A percentile compares a stretch with the other conserved stretches of the same genome.
Conservation (phyloP, 1,140 invertebrate genomes). For the Drosophila elegans region DNA sequence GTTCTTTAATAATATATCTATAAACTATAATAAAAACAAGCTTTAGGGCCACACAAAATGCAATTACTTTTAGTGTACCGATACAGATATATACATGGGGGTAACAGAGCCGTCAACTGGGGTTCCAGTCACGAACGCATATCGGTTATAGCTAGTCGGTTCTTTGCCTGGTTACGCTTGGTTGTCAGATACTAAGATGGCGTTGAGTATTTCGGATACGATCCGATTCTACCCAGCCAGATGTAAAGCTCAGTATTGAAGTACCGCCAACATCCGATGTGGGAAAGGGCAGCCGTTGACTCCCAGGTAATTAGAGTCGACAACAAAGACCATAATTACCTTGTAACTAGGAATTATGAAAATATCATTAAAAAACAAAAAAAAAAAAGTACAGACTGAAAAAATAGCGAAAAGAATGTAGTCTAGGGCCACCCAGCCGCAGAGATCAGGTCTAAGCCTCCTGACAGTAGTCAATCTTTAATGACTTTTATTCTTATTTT, state of each 20-base stretch:
- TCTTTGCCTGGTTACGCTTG: constrained; percentile 69
- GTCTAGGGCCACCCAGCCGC: constrained; percentile 59
- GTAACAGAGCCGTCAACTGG: constrained; percentile 20
- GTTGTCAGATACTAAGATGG: constrained; percentile 63
- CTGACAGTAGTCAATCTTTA: constrained; percentile 75
- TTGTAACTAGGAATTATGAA: constrained; percentile 73
- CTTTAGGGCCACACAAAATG: too few species aligned
- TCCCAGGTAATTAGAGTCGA: constrained; percentile 75
- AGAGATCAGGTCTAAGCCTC: constrained; percentile 37
- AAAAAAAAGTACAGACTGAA: constrained; percentile 1
- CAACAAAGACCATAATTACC: constrained; percentile 75
- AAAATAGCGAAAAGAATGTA: constrained; percentile 44
- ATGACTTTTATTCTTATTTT: constrained; percentile 67
- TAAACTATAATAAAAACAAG: not conserved
- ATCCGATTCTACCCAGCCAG: constrained; percentile 8
- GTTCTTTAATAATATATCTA: too few species aligned
- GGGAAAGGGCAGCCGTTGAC: constrained; percentile 55
- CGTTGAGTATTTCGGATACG: constrained; percentile 52
- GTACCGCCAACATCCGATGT: constrained; percentile 27
- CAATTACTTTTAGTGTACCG: constrained; percentile 12
- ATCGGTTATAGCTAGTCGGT: constrained; percentile 44
- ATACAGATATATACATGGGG: not conserved
- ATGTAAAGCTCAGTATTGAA: constrained; percentile 32
- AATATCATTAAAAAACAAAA: constrained; percentile 48
- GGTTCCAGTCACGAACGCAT: constrained; percentile 42